phyloP scores from a whole-genome alignment of 2,113 vertebrate genomes.

The Kryptolebias marmoratus region DNA sequence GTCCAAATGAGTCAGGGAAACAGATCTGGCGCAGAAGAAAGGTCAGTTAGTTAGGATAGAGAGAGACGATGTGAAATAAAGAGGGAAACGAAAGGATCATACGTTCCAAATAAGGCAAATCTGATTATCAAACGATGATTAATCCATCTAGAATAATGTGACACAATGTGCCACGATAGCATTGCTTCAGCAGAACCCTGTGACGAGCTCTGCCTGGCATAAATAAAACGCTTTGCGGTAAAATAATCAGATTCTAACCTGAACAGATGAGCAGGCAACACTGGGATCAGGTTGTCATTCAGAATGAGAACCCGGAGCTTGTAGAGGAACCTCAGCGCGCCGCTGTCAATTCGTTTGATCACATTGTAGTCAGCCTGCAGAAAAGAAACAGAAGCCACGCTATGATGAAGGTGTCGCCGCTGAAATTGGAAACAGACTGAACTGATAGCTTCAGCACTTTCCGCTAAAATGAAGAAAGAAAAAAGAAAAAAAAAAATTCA shows the following conservation, averaged over 20 bases:
- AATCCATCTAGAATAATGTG: conserved; percentile 27
- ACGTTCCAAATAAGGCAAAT: conserved; percentile 30
- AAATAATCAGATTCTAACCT: conserved; percentile 66
- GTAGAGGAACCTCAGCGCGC: conserved; percentile 93
- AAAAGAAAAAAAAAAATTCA: conserved; percentile 20
- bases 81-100: conserved; percentile 37
- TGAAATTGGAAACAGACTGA: conserved; percentile 33
- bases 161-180: conserved; percentile 36
- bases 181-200: conserved; percentile 38
- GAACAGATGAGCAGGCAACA: conserved; percentile 94
- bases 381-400: conserved; percentile 61
- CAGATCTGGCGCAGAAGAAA: conserved; percentile 79
- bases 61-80: conserved; percentile 33
- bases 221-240: conserved; percentile 50
- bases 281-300: conserved; percentile 97
- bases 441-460: conserved; percentile 14
- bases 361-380: conserved; percentile 98
- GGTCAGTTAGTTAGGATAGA: conserved; percentile 44
- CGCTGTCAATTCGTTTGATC: conserved; percentile 96
- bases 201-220: conserved; percentile 36
- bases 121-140: conserved; percentile 46
- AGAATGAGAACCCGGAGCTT: conserved; percentile 97
- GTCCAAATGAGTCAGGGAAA: conserved; percentile 98
- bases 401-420: conserved; percentile 42
- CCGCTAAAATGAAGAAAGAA: neutral